Evolutionary conservation across 2,797 vertebrate species (phyloP).

Genomic region (Sphenodon punctatus): DNA sequence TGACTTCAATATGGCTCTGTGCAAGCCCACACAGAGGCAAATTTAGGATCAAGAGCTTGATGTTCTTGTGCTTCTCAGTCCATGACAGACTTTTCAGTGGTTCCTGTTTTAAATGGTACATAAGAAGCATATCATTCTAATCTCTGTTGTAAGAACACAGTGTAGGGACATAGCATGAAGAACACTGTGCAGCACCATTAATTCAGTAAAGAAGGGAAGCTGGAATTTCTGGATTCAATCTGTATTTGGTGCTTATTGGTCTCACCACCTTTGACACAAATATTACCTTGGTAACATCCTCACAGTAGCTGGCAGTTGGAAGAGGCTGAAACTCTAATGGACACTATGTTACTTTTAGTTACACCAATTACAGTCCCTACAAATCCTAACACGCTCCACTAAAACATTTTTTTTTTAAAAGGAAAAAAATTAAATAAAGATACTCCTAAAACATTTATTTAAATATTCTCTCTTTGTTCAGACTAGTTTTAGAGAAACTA

Average conservation of each 20-base stretch:
- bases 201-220: constrained; percentile 16
- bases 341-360: background rate
- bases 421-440: constrained; percentile 67
- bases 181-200: constrained; percentile 39
- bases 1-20: too few species aligned
- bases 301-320: constrained; percentile 33
- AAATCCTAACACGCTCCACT: background rate
- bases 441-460: constrained; percentile 61
- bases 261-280: constrained; percentile 18
- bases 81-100: background rate
- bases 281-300: constrained; percentile 55
- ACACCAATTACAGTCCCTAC: background rate
- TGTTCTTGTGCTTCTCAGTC: constrained; percentile 44
- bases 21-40: background rate
- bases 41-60: background rate
- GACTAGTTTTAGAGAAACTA: constrained; percentile 33
- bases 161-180: background rate
- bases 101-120: background rate
- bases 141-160: constrained; percentile 13
- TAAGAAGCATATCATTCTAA: constrained; percentile 1
- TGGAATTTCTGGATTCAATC: background rate
- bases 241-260: background rate
- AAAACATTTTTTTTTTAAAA: background rate
- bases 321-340: constrained; percentile 24
- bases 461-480: background rate